Evolutionary conservation across 2,888 invertebrate genomes (phyloP), one percentile per base, ranked within the genome.

Genomic region (Plebejus argus): DNA sequence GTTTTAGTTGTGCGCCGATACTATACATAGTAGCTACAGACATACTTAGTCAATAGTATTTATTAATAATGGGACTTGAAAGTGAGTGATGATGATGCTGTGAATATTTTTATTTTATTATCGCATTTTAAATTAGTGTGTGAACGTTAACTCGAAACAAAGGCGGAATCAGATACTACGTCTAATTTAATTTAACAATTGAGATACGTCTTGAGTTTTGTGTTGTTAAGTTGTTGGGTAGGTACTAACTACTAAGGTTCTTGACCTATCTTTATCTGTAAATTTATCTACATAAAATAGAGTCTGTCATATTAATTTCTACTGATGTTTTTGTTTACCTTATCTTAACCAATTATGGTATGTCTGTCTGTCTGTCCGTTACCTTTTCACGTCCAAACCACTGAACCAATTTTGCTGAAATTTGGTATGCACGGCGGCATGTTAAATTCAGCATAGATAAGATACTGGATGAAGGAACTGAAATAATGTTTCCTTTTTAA

Each of bases 1-100:
- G 86, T 89, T 90, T 90, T 90, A 89, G 86, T 88, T 89, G 88
- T 86, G 84, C 87, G 82, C 83, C 79, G 80, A 83, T 87, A 33
- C 85, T 86, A 86, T 87, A 86, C 84, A 84, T 83, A 80, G 84
- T 83, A 58, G 7, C 39, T 45, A 45, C 45, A 10, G 45, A 45
- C 10, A 39, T 39, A 39, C 5, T 18, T 53, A 53, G 15, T 53
- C 15, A 1, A 53, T 70, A 76, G 66, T 76, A 78, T 72, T 56
- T 72, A 70, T 53, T 77, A 70, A 78, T 81, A 83, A 88, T 88
- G 86, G 85, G 85, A 75, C 79, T 84, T 72, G 86, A 87, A 86
- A 85, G 87, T 87, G 83, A 78, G 76, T 76, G 77, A 70, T 77
- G 76, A 75, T 78, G 76, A 61, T 70, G 76, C 33, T 71, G 77